A percentile compares a stretch with the other conserved stretches of the same genome.
phyloP scores from a whole-genome alignment of 1,140 invertebrate genomes.

The Drosophila pallidifrons region DNA sequence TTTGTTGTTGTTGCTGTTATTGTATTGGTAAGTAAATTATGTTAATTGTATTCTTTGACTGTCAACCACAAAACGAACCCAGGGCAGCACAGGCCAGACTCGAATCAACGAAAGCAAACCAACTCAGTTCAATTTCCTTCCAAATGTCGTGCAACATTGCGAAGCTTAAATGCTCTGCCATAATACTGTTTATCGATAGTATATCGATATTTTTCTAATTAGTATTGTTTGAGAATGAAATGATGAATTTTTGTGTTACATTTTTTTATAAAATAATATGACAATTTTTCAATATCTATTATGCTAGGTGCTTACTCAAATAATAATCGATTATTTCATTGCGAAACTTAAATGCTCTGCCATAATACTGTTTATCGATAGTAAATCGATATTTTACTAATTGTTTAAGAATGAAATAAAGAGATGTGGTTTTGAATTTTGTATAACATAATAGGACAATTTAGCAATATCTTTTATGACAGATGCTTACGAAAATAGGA shows the following conservation, averaged over 20 bases:
- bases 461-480: too few relatives aligned
- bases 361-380: not conserved
- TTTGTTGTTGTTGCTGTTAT: constrained; percentile 29
- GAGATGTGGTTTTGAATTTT: too few relatives aligned
- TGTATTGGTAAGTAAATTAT: constrained; percentile 77
- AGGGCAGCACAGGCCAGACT: constrained; percentile 14
- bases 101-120: not conserved
- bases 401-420: too few relatives aligned
- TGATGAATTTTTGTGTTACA: too few relatives aligned
- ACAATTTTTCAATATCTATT: too few relatives aligned
- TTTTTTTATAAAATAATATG: too few relatives aligned
- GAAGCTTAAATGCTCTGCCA: constrained; percentile 6
- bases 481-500: too few relatives aligned
- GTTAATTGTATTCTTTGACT: constrained; percentile 78
- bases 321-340: not conserved
- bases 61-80: constrained; percentile 49
- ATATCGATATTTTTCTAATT: not conserved
- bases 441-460: too few relatives aligned
- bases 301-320: too few relatives aligned
- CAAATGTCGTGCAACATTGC: not conserved
- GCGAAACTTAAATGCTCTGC: constrained; percentile 5
- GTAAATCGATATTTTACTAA: too few relatives aligned
- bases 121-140: not conserved
- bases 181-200: not conserved
- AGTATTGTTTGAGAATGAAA: too few relatives aligned